A percentile compares a stretch with the other conserved stretches of the same genome.
Evolutionary conservation across 2,888 invertebrate genomes (phyloP).

Genomic region (Ectropis crepuscularia): DNA sequence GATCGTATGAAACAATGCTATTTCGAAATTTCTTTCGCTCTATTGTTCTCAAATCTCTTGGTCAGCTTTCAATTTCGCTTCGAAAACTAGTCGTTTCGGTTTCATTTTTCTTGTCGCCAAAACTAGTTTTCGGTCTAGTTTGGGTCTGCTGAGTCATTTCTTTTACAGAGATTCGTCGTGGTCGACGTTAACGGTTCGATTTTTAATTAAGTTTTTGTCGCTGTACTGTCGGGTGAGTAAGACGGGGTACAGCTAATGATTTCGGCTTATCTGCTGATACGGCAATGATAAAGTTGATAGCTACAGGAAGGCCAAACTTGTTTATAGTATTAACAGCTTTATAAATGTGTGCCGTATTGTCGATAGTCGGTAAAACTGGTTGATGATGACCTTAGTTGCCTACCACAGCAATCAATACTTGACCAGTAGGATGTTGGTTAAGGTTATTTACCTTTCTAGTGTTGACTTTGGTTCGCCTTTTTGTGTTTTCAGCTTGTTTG

Average conservation of each 20-base stretch:
- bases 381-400: conserved; percentile 14
- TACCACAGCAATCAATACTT: conserved; percentile 8
- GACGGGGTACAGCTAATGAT: conserved; percentile 23
- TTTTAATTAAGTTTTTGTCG: conserved; percentile 23
- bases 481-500: too few species aligned
- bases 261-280: conserved; percentile 25
- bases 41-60: conserved; percentile 40
- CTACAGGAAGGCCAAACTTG: conserved; percentile 20
- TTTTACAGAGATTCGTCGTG: conserved; percentile 37
- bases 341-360: conserved; percentile 4
- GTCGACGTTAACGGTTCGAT: conserved; percentile 16
- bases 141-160: conserved; percentile 48
- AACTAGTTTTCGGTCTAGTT: conserved; percentile 51
- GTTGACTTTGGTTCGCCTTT: conserved; percentile 1
- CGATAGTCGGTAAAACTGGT: conserved; percentile 13
- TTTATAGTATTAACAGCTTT: conserved; percentile 16
- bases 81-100: conserved; percentile 51
- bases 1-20: conserved; percentile 53
- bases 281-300: conserved; percentile 22
- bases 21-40: conserved; percentile 42
- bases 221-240: conserved; percentile 21
- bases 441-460: conserved; percentile 25
- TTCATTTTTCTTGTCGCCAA: conserved; percentile 44
- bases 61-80: conserved; percentile 49
- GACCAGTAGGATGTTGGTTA: conserved; percentile 11